Percentiles rank a stretch among this genome's conserved stretches.
Evolutionary conservation across 2,888 invertebrate genomes (phyloP).

Genomic region (Desoria tigrina): DNA sequence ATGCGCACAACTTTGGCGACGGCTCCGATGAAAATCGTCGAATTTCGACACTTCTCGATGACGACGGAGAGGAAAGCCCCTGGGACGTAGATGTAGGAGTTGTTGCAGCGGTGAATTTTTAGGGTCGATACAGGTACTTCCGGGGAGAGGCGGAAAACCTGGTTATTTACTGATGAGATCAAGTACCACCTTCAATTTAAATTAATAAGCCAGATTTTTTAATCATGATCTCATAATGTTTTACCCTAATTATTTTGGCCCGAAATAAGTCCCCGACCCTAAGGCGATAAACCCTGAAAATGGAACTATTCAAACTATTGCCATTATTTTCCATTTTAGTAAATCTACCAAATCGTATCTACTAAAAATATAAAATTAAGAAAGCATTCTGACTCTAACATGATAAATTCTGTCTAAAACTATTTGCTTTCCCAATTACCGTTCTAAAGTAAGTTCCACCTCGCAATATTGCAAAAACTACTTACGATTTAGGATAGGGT

Average conservation of each 20-base stretch:
- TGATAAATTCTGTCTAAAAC: too few species aligned
- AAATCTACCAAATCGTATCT: too few species aligned
- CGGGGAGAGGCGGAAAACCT: constrained; percentile 29
- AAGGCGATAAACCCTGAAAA: neutral
- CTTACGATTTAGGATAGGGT: constrained; percentile 30
- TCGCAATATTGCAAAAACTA: neutral
- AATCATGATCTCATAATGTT: too few species aligned
- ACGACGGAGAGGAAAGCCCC: constrained; percentile 30
- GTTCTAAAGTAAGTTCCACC: too few species aligned
- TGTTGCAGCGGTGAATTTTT: constrained; percentile 43
- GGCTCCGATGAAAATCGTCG: constrained; percentile 35
- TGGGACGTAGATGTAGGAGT: constrained; percentile 39
- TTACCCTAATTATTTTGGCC: constrained; percentile 6
- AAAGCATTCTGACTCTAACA: too few species aligned
- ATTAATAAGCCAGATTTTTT: too few species aligned
- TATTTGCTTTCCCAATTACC: too few species aligned
- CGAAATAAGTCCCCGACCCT: neutral
- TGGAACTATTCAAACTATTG: neutral
- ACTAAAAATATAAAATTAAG: too few species aligned
- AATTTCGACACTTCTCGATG: constrained; percentile 40
- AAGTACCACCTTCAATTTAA: constrained; percentile 38
- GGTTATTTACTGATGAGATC: constrained; percentile 37
- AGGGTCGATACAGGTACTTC: constrained; percentile 27
- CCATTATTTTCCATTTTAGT: neutral
- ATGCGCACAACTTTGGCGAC: constrained; percentile 31